Base-by-base conservation (phyloP, 1,140 invertebrate genomes). In the Wiebesia pumilae region DNA sequence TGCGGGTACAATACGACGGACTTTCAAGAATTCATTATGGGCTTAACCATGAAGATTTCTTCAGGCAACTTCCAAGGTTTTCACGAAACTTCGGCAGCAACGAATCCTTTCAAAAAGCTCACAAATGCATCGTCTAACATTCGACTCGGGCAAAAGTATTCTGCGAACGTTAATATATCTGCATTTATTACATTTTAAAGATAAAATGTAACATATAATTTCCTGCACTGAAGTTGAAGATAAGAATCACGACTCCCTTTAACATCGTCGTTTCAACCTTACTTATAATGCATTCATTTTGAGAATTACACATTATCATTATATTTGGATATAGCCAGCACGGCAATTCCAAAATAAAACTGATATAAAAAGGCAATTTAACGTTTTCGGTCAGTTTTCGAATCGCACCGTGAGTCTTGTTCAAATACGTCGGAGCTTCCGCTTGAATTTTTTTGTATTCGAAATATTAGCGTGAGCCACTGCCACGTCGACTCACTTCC, bases 21-120 rank as follows among this genome's bases (percentile, higher is more conserved):
- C 51, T 58, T 67, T 69, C 62, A 69, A 69, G 80, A 86, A 87
- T 87, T 87, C 81, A 83, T 83, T 83, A 87, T 83, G 58, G 43
- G 67, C 54, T 69, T 14, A 67, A 62, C 51, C 77, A 77, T 81
- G 75, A 85, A 86, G 47, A 86, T 82, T 86, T 82, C 67, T 81
- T 77, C 51, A n/a, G 67, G 69, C 62, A 51, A 54, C 84, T 81
- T 62, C n/a, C 71, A 86, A 83, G 30, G 73, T 83, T 87, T 87
- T 24, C 85, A 69, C 71, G 79, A 83, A 87, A 87, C 78, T 87
- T 40, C 67, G 58, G 33, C 51, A 16, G 9, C 35, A 33, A 33
- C 65, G 73, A 67, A 78, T 84, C 83, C 65, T 47, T 78, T 84
- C 9, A 71, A 82, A 54, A 10, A 43, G 62, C 33, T n/a, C 80